These are phyloP conservation scores for Coregonus clupeaformis DNA, from an alignment of 2,113 vertebrate species.

Conservation along the genomic window DNA sequence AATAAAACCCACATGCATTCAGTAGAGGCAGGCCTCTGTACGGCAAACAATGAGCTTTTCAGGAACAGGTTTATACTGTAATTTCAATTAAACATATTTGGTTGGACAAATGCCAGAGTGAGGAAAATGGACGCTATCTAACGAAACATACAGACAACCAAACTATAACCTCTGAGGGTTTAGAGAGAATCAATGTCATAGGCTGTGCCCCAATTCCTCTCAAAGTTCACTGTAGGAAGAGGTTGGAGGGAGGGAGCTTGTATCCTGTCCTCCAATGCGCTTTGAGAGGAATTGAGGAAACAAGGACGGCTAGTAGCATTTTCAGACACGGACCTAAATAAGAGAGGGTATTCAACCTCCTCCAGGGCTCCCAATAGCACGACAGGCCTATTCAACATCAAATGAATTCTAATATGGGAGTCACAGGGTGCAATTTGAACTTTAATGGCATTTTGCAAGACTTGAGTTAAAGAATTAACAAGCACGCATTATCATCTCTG, in stretches of 20 bases:
- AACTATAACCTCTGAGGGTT: not conserved
- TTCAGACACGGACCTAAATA: not conserved
- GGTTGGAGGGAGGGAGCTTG: no score
- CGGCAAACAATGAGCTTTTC: constrained; percentile 34
- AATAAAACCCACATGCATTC: constrained; percentile 15
- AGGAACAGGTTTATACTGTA: not conserved
- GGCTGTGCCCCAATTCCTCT: no score
- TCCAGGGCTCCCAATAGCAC: not conserved
- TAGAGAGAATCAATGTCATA: not conserved
- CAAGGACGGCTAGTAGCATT: no score
- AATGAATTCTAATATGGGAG: not conserved
- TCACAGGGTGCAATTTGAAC: constrained; percentile 45
- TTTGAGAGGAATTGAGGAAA: no score
- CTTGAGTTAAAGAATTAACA: constrained; percentile 60
- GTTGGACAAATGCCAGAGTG: not conserved
- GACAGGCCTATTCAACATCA: not conserved
- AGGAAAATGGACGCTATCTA: not conserved
- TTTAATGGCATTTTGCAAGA: constrained; percentile 72
- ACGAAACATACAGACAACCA: not conserved
- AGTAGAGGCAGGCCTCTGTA: constrained; percentile 38
- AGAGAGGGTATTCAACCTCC: not conserved
- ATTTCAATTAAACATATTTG: constrained; percentile 1
- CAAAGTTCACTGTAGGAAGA: no score
- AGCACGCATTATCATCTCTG: constrained; percentile 41
- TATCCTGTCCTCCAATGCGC: no score